Evolutionary conservation across 2,797 vertebrate genomes (phyloP).

Genomic region (Nasua narica): DNA sequence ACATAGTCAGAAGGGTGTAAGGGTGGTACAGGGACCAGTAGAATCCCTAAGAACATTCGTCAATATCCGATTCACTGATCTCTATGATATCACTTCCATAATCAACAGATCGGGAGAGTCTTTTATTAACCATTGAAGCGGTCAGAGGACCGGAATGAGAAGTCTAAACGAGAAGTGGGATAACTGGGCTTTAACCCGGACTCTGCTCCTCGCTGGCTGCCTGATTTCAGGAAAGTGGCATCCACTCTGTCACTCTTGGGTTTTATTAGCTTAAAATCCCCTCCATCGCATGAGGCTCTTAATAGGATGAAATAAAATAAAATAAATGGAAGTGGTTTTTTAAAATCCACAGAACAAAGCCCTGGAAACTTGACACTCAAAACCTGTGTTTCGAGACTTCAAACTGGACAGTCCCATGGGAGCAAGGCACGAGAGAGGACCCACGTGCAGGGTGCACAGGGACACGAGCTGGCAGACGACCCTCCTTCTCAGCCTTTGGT

Average conservation of each 20-base stretch:
- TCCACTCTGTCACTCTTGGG: background rate
- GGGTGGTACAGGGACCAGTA: background rate
- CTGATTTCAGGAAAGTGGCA: background rate
- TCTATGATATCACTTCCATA: too few relatives aligned
- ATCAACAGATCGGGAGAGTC: accelerated
- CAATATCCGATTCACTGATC: accelerated
- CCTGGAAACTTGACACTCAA: background rate
- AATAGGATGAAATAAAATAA: background rate
- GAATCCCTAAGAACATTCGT: too few relatives aligned
- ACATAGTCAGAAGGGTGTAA: background rate
- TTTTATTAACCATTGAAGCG: background rate
- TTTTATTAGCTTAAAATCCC: background rate
- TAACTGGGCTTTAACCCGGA: background rate
- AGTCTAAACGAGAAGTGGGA: background rate
- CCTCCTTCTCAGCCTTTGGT: background rate
- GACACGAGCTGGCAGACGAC: background rate
- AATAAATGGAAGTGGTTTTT: background rate
- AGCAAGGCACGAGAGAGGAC: background rate
- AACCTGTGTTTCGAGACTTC: background rate
- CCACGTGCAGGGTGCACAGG: background rate
- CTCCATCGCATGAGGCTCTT: too few relatives aligned
- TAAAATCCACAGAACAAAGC: background rate
- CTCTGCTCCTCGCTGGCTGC: background rate
- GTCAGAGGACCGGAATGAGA: background rate
- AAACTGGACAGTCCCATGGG: background rate